Evolutionary conservation across 1,140 invertebrate genomes (phyloP).

Genomic region (Drosophila pectinifera): DNA sequence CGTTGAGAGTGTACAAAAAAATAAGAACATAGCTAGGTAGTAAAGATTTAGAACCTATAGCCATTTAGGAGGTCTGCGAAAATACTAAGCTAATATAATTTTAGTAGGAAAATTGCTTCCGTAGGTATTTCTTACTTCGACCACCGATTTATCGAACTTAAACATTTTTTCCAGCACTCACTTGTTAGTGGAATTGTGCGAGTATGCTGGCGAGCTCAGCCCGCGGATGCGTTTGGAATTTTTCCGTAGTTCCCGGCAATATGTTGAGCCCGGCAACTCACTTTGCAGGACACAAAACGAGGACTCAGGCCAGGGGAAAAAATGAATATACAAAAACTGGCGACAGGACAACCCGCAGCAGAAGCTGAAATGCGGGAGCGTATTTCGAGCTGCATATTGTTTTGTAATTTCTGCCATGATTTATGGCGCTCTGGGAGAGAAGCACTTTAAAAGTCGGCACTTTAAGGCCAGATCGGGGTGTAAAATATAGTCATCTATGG

Average conservation of each 20-base stretch:
- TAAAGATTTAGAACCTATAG: background rate
- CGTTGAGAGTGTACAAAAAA: too few relatives aligned
- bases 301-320: constrained; percentile 7
- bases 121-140: background rate
- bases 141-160: background rate
- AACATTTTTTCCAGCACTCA: constrained; percentile 13
- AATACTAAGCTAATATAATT: background rate
- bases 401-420: constrained; percentile 73
- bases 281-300: constrained; percentile 39
- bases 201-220: constrained; percentile 34
- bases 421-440: constrained; percentile 35
- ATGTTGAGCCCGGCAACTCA: constrained; percentile 54
- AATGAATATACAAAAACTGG: constrained; percentile 23
- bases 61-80: background rate
- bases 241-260: constrained; percentile 38
- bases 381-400: constrained; percentile 61
- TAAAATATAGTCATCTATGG: constrained; percentile 19
- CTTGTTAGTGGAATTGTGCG: constrained; percentile 42
- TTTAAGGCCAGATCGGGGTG: constrained; percentile 23
- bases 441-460: constrained; percentile 23
- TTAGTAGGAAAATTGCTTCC: background rate
- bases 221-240: constrained; percentile 45
- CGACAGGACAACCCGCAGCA: constrained; percentile 52
- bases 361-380: constrained; percentile 19
- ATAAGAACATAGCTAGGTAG: too few relatives aligned